Base-by-base conservation (phyloP, 2,888 invertebrate species). In the Lypha dubia region DNA sequence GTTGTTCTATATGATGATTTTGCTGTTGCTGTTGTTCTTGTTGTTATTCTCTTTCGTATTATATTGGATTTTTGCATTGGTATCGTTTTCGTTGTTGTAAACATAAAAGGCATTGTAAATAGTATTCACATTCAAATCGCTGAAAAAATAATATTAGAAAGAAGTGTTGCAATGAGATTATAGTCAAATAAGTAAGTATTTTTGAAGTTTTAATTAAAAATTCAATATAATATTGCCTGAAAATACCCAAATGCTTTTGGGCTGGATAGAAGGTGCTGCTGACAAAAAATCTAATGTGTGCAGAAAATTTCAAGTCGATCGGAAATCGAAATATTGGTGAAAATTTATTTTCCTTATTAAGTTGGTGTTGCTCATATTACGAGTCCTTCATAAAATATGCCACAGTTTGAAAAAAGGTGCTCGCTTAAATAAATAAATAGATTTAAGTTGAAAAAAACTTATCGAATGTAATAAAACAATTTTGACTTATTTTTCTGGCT, bases 61-160 rank as follows among this genome's bases (percentile, higher is more conserved):
- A 28, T 49, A 41, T 56, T 58, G 58, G 56, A 51, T 4, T 20
- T 20, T 53, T 28, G 17, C 56, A 60, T 13, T 75, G 60, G 65
- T 68, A n/a, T 49, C 60, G 80, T 62, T 79, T 20, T 70, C 75
- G 73, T 83, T 79, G 79, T 81, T 81, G 81, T 81, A 24, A 74
- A 70, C 77, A 74, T 81, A 74, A 49, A 63, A 53, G 62, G 81
- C 84, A 84, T 84, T 79, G 62, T 84, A 65, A 51, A 70, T 32
- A 17, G 20, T 58, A 49, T 32, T 84, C 17, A 75, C 77, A 81
- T 74, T 70, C 58, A 62, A 73, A 63, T 32, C 56, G 63, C 77
- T 84, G 53, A 32, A 84, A 80, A 11, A 8, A 63, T n/a, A n/a
- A n/a, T n/a, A 65, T 28, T 58, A 65, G 28, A 20, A 74, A 58